phyloP scores from a whole-genome alignment of 2,888 invertebrate species.

The Copidosoma aretas region DNA sequence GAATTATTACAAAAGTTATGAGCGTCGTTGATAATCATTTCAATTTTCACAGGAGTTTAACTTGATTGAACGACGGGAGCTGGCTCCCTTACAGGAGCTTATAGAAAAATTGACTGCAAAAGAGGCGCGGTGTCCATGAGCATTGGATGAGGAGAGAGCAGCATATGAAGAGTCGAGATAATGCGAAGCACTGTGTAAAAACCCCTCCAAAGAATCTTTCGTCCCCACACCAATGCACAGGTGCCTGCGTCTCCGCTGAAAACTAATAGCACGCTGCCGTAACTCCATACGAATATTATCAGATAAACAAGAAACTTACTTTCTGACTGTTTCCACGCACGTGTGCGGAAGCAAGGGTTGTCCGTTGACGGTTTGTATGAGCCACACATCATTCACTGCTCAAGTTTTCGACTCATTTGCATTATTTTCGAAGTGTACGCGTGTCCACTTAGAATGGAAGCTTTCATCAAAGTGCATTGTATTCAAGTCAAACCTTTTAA shows the following conservation, averaged over 20 bases:
- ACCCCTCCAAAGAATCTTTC: conserved; percentile 61
- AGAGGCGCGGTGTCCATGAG: conserved; percentile 77
- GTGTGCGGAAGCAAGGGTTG: conserved; percentile 14
- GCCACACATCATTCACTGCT: not conserved
- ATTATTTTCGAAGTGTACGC: conserved; percentile 22
- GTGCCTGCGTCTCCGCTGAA: conserved; percentile 36
- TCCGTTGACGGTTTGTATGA: conserved; percentile 1
- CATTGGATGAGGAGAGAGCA: conserved; percentile 29
- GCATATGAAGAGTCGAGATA: conserved; percentile 25
- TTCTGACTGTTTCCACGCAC: conserved; percentile 23
- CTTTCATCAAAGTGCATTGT: conserved; percentile 33
- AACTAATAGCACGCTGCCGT: conserved; percentile 25
- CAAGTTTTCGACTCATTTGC: conserved; percentile 11
- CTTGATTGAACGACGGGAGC: conserved; percentile 93
- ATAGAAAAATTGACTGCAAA: conserved; percentile 95
- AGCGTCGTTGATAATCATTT: not conserved
- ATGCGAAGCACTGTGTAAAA: conserved; percentile 44
- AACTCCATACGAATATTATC: conserved; percentile 33
- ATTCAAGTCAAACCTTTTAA: conserved; percentile 25
- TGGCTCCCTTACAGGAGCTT: conserved; percentile 95
- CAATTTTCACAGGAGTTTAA: conserved; percentile 84
- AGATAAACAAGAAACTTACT: conserved; percentile 26
- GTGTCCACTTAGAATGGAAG: conserved; percentile 15
- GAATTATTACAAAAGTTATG: not conserved
- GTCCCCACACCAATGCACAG: conserved; percentile 41